A percentile compares a stretch with the other conserved stretches of the same genome.
These are phyloP conservation scores for Virgularia gustaviana DNA, from an alignment of 92 coral and sea anemone genomes.

Conservation along the genomic window DNA sequence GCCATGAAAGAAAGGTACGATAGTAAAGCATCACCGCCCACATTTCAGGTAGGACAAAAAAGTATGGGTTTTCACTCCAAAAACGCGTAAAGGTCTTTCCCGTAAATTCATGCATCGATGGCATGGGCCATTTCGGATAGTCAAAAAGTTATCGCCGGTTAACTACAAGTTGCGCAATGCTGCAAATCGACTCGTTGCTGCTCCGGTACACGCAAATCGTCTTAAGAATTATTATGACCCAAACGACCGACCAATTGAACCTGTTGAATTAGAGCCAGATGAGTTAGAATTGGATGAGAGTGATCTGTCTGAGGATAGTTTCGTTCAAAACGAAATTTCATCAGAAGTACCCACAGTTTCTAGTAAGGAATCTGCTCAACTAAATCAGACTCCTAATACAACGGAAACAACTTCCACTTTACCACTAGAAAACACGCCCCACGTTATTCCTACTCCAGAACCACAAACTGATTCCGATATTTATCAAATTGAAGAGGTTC, in stretches of 20 bases:
- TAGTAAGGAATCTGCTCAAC: too few relatives aligned
- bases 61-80: conserved; percentile 51
- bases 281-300: background rate
- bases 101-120: conserved; percentile 39
- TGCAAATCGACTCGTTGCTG: conserved; percentile 48
- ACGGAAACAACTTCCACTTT: too few relatives aligned
- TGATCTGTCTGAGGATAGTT: conserved; percentile 25
- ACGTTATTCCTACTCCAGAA: too few relatives aligned
- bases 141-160: conserved; percentile 34
- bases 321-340: background rate
- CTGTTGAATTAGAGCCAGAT: too few relatives aligned
- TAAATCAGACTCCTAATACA: too few relatives aligned
- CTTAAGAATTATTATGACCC: conserved; percentile 53
- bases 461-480: background rate
- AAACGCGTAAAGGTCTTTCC: conserved; percentile 29
- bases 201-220: conserved; percentile 56
- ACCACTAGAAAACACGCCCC: too few relatives aligned
- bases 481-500: conserved; percentile 26
- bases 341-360: background rate
- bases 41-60: conserved; percentile 43
- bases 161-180: conserved; percentile 46
- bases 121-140: conserved; percentile 45
- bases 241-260: conserved; percentile 46
- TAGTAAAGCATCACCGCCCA: conserved; percentile 18
- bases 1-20: conserved; percentile 58